A percentile compares a stretch with the other conserved stretches of the same genome.
Evolutionary conservation across 2,888 invertebrate genomes (phyloP).

Genomic region (Cepaea hortensis): DNA sequence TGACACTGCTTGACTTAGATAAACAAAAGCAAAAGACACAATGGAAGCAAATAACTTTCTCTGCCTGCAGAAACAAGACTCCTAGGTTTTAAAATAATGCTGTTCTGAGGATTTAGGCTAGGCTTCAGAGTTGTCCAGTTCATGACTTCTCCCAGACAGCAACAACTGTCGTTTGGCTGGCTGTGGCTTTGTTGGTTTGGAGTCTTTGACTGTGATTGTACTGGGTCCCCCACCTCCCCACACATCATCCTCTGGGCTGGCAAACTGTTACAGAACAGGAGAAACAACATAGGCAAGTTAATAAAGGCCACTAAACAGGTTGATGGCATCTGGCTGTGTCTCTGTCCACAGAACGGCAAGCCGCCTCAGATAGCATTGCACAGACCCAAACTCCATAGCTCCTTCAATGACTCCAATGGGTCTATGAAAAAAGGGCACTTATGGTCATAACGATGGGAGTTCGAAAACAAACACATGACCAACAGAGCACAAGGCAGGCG

Average conservation of each 20-base stretch:
- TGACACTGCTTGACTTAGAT: not conserved
- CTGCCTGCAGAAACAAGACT: not conserved
- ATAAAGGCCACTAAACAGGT: not conserved
- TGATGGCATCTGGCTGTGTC: not conserved
- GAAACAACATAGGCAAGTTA: not conserved
- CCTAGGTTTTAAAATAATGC: not conserved
- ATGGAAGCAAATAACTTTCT: not conserved
- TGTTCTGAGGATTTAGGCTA: not conserved
- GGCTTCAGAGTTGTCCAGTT: not conserved
- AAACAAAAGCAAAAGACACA: not conserved
- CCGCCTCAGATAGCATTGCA: no score
- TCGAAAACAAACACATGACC: no score
- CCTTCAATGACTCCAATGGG: no score
- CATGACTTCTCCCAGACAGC: not conserved
- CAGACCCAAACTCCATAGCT: no score
- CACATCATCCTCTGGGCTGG: slow-evolving; percentile 31
- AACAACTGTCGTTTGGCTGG: slow-evolving; percentile 32
- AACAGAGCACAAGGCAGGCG: no score
- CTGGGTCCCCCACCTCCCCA: slow-evolving; percentile 27
- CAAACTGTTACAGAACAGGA: slow-evolving; percentile 16
- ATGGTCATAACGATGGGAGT: no score
- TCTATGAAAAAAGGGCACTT: no score
- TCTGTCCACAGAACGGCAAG: no score
- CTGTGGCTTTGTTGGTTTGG: not conserved
- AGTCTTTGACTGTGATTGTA: slow-evolving; percentile 30